phyloP scores from a whole-genome alignment of 1,140 invertebrate species.

The Leguminivora glycinivorella region DNA sequence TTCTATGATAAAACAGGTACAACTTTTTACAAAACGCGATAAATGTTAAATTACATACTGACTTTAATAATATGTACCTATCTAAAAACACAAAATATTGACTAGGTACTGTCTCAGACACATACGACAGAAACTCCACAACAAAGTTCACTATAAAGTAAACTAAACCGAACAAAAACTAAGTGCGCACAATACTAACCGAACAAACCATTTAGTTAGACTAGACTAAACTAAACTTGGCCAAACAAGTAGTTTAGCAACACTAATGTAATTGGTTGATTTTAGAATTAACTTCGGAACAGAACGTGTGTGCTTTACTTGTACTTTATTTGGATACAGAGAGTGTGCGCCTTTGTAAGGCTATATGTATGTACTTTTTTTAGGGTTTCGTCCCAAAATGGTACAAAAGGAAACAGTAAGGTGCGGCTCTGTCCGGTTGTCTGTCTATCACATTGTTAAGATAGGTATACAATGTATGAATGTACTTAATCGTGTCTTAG shows the following conservation, averaged over 20 bases:
- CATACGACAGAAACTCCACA: slow-evolving; percentile 38
- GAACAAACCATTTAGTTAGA: neutral
- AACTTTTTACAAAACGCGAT: too few relatives aligned
- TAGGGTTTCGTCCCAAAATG: too few relatives aligned
- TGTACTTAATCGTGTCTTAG: too few relatives aligned
- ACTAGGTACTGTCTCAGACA: neutral
- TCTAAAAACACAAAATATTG: too few relatives aligned
- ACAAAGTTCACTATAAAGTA: slow-evolving; percentile 27
- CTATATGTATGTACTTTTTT: neutral
- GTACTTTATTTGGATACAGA: neutral
- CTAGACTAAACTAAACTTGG: slow-evolving; percentile 6
- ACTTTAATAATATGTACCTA: too few relatives aligned
- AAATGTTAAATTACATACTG: too few relatives aligned
- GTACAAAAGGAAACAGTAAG: too few relatives aligned
- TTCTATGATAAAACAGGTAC: too few relatives aligned
- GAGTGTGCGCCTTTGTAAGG: neutral
- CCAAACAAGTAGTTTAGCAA: neutral
- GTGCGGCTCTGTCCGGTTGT: too few relatives aligned
- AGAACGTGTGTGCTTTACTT: neutral
- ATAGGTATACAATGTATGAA: too few relatives aligned
- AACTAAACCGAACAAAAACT: slow-evolving; percentile 2
- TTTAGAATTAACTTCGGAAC: neutral
- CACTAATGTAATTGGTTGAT: slow-evolving; percentile 16
- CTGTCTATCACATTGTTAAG: too few relatives aligned
- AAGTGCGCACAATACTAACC: neutral